Evolutionary conservation across 2,888 invertebrate genomes (phyloP).

Genomic region (Phyllotreta striolata): DNA sequence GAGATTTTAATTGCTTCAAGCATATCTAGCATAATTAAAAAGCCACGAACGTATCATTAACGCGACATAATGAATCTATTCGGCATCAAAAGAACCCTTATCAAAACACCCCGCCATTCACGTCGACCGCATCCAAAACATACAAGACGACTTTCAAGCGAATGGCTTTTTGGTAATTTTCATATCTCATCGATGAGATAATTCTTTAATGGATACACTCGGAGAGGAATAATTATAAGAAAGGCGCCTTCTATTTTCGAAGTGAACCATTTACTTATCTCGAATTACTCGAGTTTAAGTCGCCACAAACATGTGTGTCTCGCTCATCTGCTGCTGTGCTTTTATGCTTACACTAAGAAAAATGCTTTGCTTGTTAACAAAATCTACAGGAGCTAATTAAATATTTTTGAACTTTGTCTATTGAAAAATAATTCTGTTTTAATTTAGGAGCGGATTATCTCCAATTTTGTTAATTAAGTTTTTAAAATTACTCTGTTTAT

Average conservation of each 20-base stretch:
- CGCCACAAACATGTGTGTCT: slow-evolving; percentile 37
- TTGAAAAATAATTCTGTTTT: too few species aligned
- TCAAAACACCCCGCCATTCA: slow-evolving; percentile 26
- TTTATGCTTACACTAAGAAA: slow-evolving; percentile 28
- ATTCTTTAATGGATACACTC: slow-evolving; percentile 39
- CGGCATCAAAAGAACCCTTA: slow-evolving; percentile 30
- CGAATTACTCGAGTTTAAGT: slow-evolving; percentile 36
- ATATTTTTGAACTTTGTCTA: too few species aligned
- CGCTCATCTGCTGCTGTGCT: slow-evolving; percentile 20
- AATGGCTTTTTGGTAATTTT: slow-evolving; percentile 31
- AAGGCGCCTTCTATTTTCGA: slow-evolving; percentile 42
- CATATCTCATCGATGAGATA: slow-evolving; percentile 37
- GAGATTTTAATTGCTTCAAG: slow-evolving; percentile 18
- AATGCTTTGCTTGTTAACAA: not conserved
- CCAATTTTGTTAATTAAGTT: too few species aligned
- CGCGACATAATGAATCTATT: slow-evolving; percentile 23
- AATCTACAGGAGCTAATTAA: too few species aligned
- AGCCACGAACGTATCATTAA: slow-evolving; percentile 22
- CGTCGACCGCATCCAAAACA: slow-evolving; percentile 25
- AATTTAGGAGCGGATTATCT: too few species aligned
- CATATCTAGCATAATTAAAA: slow-evolving; percentile 10
- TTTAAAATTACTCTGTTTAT: too few species aligned
- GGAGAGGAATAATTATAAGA: slow-evolving; percentile 39
- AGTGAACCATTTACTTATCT: slow-evolving; percentile 41
- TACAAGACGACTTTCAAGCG: slow-evolving; percentile 28